Percentiles rank a stretch among this genome's conserved stretches.
These are phyloP conservation scores for Spialia ferax DNA, from an alignment of 2,888 invertebrate genomes.

Conservation along the genomic window DNA sequence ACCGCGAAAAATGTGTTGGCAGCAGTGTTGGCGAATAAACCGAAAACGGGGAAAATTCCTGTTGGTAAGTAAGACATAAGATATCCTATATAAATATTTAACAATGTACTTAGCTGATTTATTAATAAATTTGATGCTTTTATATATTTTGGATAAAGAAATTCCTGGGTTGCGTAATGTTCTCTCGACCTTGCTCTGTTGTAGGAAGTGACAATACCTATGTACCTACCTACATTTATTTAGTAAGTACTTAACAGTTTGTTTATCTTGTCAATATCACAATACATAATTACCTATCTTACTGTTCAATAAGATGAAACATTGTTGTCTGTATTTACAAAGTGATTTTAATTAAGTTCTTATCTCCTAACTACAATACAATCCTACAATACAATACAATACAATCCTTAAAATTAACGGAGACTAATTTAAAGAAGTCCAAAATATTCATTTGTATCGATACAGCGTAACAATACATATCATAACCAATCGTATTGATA, in stretches of 20 bases:
- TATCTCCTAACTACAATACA: too few species aligned
- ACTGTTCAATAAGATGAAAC: too few species aligned
- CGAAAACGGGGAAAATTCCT: conserved; percentile 81
- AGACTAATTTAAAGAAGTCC: too few species aligned
- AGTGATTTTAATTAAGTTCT: too few species aligned
- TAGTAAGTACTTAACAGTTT: background rate
- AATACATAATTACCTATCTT: too few species aligned
- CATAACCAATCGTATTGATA: too few species aligned
- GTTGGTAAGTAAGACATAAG: conserved; percentile 73
- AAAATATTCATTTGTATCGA: too few species aligned
- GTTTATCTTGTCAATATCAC: background rate
- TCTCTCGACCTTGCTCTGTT: conserved; percentile 4
- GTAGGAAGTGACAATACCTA: conserved; percentile 7
- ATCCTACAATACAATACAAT: too few species aligned
- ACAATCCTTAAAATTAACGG: too few species aligned
- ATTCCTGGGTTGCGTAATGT: conserved; percentile 1
- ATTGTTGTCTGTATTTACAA: too few species aligned
- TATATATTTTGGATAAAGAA: background rate
- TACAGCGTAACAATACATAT: too few species aligned
- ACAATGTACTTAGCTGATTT: background rate
- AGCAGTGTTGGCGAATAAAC: conserved; percentile 80
- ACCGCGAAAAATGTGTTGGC: conserved; percentile 82
- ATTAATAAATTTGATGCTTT: background rate
- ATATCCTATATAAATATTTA: background rate
- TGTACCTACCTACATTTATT: background rate